Evolutionary conservation across 2,797 vertebrate species (phyloP).

Genomic region (Cossypha caffra): DNA sequence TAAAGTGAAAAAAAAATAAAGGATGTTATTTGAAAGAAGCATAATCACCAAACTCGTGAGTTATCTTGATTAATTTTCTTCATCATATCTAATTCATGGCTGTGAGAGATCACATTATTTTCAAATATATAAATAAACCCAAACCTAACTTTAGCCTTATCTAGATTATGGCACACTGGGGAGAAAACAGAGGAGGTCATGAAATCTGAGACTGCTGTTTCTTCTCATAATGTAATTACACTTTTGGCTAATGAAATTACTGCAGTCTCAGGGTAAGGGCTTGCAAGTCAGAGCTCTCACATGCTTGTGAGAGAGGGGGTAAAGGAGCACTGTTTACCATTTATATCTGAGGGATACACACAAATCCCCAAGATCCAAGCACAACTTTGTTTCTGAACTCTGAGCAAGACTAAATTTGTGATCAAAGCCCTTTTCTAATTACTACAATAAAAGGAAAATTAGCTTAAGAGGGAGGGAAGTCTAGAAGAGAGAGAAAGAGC

Average conservation of each 20-base stretch:
- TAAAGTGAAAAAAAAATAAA: not conserved
- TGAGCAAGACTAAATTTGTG: constrained; percentile 2
- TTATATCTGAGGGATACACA: not conserved
- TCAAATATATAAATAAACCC: constrained; percentile 34
- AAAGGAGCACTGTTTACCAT: constrained; percentile 26
- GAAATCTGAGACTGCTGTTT: constrained; percentile 30
- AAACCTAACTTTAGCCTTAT: constrained; percentile 38
- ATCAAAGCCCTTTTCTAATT: constrained; percentile 48
- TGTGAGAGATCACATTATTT: constrained; percentile 8
- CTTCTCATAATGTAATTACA: constrained; percentile 63
- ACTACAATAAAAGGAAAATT: constrained; percentile 46
- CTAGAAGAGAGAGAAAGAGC: not conserved
- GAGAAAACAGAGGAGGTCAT: constrained; percentile 53
- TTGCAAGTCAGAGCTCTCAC: constrained; percentile 22
- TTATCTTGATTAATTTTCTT: constrained; percentile 27
- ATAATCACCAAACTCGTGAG: not conserved
- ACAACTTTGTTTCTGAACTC: constrained; percentile 43
- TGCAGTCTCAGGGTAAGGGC: constrained; percentile 31
- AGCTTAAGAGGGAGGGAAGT: not conserved
- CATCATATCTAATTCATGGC: not conserved
- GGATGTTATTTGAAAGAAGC: not conserved
- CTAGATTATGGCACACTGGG: constrained; percentile 44
- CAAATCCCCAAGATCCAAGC: constrained; percentile 10
- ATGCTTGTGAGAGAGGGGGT: not conserved
- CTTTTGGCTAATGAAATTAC: constrained; percentile 56